These are phyloP conservation scores for Apamea anceps DNA, from an alignment of 2,888 invertebrate species.

Conservation along the genomic window DNA sequence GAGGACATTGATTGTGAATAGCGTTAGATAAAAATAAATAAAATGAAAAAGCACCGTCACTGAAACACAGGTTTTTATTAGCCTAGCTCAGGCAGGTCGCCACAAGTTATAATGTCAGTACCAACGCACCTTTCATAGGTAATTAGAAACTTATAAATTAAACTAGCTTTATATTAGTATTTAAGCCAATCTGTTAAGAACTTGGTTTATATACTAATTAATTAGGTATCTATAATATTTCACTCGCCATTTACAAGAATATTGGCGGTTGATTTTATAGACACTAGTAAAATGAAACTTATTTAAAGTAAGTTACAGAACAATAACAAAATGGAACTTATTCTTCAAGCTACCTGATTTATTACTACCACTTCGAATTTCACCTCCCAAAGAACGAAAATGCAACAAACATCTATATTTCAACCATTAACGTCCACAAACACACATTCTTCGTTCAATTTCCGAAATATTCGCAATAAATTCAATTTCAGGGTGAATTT, in stretches of 20 bases:
- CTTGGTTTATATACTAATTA: too few relatives aligned
- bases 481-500: constrained; percentile 51
- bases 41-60: neutral
- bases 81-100: too few relatives aligned
- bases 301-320: neutral
- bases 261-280: neutral
- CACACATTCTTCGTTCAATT: constrained; percentile 40
- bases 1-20: neutral
- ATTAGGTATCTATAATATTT: neutral
- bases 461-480: constrained; percentile 54
- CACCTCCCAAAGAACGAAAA: neutral
- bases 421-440: constrained; percentile 21
- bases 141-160: too few relatives aligned
- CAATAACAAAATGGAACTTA: neutral
- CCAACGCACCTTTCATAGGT: too few relatives aligned
- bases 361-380: neutral
- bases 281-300: neutral
- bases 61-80: too few relatives aligned
- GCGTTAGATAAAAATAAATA: neutral
- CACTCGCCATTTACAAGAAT: neutral
- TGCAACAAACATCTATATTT: constrained; percentile 22
- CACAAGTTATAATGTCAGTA: too few relatives aligned
- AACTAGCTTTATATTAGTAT: too few relatives aligned
- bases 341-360: neutral
- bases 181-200: too few relatives aligned